Conservation (phyloP, 2,113 vertebrate genomes). For the Dromiciops gliroides region DNA sequence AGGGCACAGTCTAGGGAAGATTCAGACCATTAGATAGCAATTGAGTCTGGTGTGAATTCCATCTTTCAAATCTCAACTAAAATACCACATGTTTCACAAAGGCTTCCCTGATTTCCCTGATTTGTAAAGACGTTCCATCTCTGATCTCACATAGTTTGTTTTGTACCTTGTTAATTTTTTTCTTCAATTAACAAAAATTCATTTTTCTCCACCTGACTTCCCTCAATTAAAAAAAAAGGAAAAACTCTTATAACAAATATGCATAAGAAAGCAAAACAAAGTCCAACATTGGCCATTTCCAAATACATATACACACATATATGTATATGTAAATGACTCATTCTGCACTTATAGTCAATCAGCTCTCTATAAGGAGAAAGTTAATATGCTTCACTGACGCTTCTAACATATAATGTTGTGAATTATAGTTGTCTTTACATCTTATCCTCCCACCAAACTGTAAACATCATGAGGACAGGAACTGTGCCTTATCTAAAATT, state of each 20-base stretch:
- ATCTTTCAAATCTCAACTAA: not conserved
- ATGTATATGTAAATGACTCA: no score
- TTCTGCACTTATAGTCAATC: no score
- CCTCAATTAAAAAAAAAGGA: not conserved
- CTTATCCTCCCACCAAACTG: not conserved
- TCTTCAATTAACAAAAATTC: not conserved
- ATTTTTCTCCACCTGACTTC: not conserved
- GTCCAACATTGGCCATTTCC: not conserved
- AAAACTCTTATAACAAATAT: not conserved
- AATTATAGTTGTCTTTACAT: not conserved
- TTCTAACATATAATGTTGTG: not conserved
- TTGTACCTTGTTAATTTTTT: not conserved
- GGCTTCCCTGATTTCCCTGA: not conserved
- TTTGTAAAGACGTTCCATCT: not conserved
- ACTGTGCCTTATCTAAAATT: not conserved
- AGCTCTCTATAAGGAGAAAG: not conserved
- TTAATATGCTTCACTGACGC: not conserved
- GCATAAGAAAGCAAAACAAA: not conserved
- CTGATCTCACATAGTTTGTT: not conserved
- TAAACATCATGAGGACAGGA: not conserved
- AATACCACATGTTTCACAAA: not conserved
- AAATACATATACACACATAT: no score
- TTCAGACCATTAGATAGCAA: slow-evolving; percentile 6
- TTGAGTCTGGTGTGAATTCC: slow-evolving; percentile 8
- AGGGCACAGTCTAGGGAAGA: slow-evolving; percentile 91